Evolutionary conservation across 1,140 invertebrate genomes (phyloP).

Genomic region (Ladona fulva): DNA sequence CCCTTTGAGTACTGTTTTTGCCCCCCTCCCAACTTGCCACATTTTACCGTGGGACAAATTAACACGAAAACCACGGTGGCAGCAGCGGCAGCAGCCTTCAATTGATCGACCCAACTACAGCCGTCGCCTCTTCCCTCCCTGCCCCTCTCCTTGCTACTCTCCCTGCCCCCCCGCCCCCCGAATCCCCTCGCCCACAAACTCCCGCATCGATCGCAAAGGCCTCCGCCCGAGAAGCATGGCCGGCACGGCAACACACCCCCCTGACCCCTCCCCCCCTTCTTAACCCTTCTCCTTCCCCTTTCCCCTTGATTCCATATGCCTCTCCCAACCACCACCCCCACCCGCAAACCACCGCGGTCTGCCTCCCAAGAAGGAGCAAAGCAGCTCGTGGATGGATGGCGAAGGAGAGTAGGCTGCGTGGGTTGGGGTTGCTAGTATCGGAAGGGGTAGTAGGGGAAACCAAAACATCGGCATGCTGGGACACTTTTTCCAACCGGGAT

Average conservation of each 20-base stretch:
- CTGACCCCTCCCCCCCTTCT: neutral
- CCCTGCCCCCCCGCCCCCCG: no score
- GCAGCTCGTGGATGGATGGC: no score
- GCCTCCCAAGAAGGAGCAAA: neutral
- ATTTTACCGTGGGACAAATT: slow-evolving; percentile 9
- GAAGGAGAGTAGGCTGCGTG: no score
- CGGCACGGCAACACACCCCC: neutral
- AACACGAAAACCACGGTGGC: slow-evolving; percentile 6
- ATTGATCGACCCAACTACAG: slow-evolving; percentile 8
- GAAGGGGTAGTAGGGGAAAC: no score
- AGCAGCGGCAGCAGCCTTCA: neutral
- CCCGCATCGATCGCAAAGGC: neutral
- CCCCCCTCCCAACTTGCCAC: neutral
- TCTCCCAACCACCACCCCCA: neutral
- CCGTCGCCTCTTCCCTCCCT: neutral
- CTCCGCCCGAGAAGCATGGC: neutral
- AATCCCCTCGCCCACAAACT: neutral
- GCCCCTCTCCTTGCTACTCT: neutral
- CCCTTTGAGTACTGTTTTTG: neutral
- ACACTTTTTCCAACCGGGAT: no score
- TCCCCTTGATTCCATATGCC: neutral
- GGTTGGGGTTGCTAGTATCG: no score
- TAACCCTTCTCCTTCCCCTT: no score
- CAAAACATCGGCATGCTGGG: no score
- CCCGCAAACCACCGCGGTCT: neutral